Percentiles rank a stretch among this genome's conserved stretches.
These are phyloP conservation scores for Heliconius ethilla DNA, from an alignment of 2,888 invertebrate genomes.

Conservation along the genomic window DNA sequence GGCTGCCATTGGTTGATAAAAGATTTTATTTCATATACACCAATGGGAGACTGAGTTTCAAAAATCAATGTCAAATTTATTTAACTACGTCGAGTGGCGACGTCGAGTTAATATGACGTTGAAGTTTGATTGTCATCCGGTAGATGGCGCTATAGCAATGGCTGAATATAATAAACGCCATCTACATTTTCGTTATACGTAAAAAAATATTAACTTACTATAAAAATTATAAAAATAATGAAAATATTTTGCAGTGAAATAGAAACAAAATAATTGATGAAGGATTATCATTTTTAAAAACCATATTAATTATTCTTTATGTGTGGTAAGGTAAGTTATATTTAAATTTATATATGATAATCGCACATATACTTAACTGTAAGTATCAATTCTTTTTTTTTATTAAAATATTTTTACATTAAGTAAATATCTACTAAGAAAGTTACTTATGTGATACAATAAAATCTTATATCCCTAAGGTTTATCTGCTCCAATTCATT, in stretches of 20 bases:
- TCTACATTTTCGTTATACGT: neutral
- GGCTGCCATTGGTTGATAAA: slow-evolving; percentile 42
- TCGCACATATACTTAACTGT: neutral
- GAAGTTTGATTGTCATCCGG: neutral
- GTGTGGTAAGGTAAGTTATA: neutral
- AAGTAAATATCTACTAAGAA: neutral
- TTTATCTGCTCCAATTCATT: slow-evolving; percentile 1
- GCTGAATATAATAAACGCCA: neutral
- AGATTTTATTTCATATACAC: slow-evolving; percentile 22
- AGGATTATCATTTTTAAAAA: neutral
- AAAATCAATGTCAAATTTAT: slow-evolving; percentile 37
- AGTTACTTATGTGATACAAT: neutral
- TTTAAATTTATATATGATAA: neutral
- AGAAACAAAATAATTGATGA: neutral
- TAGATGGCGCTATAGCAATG: slow-evolving; percentile 29
- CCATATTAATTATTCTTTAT: neutral
- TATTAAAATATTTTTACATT: neutral
- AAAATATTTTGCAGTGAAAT: neutral
- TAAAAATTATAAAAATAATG: neutral
- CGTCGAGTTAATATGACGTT: neutral
- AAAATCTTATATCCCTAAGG: neutral
- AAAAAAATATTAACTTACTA: neutral
- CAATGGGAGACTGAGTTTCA: slow-evolving; percentile 37
- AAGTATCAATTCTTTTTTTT: neutral
- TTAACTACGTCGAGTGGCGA: slow-evolving; percentile 3